phyloP scores from a whole-genome alignment of 2,113 vertebrate genomes.

The Psittacara wagleri region DNA sequence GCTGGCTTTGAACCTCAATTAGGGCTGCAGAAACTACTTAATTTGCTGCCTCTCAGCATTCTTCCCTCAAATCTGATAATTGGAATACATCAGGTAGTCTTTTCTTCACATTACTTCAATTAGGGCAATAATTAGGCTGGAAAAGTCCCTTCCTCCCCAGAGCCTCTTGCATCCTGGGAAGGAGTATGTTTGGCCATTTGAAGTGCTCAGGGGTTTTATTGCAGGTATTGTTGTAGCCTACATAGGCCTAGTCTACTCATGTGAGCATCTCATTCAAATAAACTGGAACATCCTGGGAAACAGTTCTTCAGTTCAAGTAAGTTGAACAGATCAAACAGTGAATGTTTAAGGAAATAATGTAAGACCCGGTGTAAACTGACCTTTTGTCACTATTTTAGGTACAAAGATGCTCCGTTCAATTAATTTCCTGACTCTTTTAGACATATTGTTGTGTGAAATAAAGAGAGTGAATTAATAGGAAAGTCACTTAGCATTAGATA shows the following conservation, averaged over 20 bases:
- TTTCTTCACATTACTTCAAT: neutral
- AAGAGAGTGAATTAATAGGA: neutral
- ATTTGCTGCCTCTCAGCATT: neutral
- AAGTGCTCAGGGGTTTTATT: neutral
- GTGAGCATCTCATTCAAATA: neutral
- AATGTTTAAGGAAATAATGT: neutral
- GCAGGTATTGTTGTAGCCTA: neutral
- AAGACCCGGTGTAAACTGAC: neutral
- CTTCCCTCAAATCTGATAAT: neutral
- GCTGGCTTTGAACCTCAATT: neutral
- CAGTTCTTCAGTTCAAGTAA: neutral
- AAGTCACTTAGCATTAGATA: neutral
- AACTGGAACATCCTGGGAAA: neutral
- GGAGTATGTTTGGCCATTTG: neutral
- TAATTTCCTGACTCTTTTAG: neutral
- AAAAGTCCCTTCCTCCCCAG: neutral
- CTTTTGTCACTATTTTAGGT: neutral
- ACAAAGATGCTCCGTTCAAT: neutral
- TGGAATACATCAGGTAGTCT: neutral
- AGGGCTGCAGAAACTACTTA: neutral
- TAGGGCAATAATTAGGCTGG: neutral
- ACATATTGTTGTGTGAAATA: neutral
- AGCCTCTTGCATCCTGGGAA: neutral
- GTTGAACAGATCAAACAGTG: neutral
- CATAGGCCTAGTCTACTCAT: neutral